A percentile compares a stretch with the other conserved stretches of the same genome.
phyloP scores from a whole-genome alignment of 1,140 invertebrate species.

The Procambarus clarkii region DNA sequence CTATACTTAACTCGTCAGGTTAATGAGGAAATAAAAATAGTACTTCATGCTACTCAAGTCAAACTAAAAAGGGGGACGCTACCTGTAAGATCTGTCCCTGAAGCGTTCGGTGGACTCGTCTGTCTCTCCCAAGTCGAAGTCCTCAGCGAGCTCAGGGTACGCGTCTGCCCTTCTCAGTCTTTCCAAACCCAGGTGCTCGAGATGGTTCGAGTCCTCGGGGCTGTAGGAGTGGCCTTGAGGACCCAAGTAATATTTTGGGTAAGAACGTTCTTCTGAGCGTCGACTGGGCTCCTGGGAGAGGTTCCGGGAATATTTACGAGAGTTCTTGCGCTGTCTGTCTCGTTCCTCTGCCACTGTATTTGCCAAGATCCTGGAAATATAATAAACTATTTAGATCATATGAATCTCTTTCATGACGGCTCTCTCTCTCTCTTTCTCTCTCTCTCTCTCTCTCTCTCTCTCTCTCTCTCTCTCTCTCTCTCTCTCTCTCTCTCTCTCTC shows the following conservation, averaged over 20 bases:
- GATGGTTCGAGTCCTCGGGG: conserved; percentile 3
- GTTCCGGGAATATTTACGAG: conserved; percentile 20
- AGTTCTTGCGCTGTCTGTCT: conserved; percentile 37
- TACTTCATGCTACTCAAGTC: too few relatives aligned
- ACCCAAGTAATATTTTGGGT: not conserved
- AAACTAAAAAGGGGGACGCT: too few relatives aligned
- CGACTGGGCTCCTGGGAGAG: not conserved
- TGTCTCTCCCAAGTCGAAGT: conserved; percentile 27
- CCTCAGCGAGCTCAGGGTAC: conserved; percentile 22
- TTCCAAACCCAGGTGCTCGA: conserved; percentile 37
- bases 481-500: too few relatives aligned
- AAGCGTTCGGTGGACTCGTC: not conserved
- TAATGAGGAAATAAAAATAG: too few relatives aligned
- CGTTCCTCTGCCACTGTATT: conserved; percentile 50
- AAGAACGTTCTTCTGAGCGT: too few relatives aligned
- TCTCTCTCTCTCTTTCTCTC: too few relatives aligned
- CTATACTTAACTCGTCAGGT: too few relatives aligned
- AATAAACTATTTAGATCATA: too few relatives aligned
- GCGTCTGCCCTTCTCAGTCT: not conserved
- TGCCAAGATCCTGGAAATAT: conserved; percentile 36
- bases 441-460: too few relatives aligned
- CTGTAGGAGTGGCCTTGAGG: not conserved
- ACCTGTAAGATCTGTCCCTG: conserved; percentile 33
- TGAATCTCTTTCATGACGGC: too few relatives aligned
- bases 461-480: too few relatives aligned